These are phyloP conservation scores for Aphaenogaster rudis DNA, from an alignment of 1,140 invertebrate species.

Conservation along the genomic window DNA sequence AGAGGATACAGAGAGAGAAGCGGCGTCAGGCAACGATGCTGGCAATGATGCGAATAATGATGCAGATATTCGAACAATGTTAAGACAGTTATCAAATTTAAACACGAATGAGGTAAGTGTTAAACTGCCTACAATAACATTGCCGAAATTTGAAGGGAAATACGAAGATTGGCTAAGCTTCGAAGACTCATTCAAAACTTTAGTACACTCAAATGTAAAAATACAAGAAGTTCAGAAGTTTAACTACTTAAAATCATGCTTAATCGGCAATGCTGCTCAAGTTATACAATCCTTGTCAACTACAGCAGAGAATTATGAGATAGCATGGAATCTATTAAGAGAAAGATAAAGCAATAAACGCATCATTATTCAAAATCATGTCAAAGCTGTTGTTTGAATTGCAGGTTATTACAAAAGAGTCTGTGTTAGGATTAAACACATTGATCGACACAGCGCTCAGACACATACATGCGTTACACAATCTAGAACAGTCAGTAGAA, in stretches of 20 bases:
- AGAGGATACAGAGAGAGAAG: not conserved
- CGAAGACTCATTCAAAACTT: not conserved
- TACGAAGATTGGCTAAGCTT: slow-evolving; percentile 5
- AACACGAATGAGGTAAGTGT: not conserved
- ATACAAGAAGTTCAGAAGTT: not conserved
- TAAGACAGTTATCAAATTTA: not conserved
- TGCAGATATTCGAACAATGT: no score
- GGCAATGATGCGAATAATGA: no score
- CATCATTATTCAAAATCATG: not conserved
- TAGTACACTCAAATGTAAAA: not conserved
- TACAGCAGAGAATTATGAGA: not conserved
- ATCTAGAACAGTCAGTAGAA: not conserved
- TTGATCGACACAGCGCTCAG: not conserved
- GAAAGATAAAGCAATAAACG: slow-evolving; percentile 6
- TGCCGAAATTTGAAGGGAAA: not conserved
- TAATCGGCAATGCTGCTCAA: not conserved
- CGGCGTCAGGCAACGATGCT: no score
- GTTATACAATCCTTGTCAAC: not conserved
- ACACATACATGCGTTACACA: not conserved
- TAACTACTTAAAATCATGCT: slow-evolving; percentile 8
- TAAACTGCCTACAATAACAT: not conserved
- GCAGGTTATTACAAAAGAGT: no score
- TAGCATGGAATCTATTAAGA: not conserved
- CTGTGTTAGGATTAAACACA: no score
- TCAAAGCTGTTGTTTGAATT: not conserved